A percentile compares a stretch with the other conserved stretches of the same genome.
Evolutionary conservation across 2,113 vertebrate genomes (phyloP).

Genomic region (Coracopsis vasa): DNA sequence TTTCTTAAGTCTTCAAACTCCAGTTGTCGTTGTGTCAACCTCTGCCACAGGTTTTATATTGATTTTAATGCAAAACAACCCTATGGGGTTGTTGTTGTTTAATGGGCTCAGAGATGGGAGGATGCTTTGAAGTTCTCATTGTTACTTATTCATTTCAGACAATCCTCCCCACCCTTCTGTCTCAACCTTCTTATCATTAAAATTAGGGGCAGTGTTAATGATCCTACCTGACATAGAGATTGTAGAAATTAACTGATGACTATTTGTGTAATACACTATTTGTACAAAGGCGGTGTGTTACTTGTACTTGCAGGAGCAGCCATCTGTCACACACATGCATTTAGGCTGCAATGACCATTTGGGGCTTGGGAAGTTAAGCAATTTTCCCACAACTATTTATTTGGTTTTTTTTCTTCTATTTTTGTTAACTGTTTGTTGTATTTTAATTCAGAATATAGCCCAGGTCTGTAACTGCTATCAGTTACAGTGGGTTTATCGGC

Average conservation of each 20-base stretch:
- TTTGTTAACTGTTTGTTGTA: not conserved
- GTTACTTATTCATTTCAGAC: not conserved
- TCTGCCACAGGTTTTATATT: not conserved
- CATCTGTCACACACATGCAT: not conserved
- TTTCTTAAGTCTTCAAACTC: not conserved
- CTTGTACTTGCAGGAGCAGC: not conserved
- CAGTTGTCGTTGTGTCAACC: not conserved
- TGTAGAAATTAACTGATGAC: not conserved
- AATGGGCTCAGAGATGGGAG: not conserved
- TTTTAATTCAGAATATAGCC: not conserved
- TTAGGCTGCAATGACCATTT: not conserved
- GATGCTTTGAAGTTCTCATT: not conserved
- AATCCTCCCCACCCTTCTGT: not conserved
- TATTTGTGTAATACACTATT: not conserved
- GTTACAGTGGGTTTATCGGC: not conserved
- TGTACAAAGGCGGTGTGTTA: not conserved
- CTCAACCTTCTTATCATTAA: not conserved
- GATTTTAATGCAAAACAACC: not conserved
- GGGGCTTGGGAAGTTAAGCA: not conserved
- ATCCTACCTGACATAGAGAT: not conserved
- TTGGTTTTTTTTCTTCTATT: not conserved
- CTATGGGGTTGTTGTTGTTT: not conserved
- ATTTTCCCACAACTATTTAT: not conserved
- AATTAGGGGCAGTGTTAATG: not conserved
- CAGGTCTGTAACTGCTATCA: not conserved